These are phyloP conservation scores for Synergus japonicus DNA, from an alignment of 2,888 invertebrate species.

Conservation along the genomic window DNA sequence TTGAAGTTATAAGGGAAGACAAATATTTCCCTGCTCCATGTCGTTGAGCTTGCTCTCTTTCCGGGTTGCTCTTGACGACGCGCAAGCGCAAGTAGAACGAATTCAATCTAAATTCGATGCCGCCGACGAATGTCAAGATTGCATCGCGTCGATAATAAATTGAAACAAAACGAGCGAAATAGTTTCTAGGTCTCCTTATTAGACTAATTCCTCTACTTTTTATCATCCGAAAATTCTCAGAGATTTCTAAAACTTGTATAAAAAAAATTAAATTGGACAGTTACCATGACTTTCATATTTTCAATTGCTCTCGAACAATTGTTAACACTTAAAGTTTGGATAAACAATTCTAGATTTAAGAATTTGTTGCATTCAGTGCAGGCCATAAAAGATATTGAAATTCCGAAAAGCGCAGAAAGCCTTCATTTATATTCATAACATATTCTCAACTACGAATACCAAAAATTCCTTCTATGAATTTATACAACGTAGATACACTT, in stretches of 20 bases:
- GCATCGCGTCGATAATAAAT: constrained; percentile 57
- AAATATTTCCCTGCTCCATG: constrained; percentile 41
- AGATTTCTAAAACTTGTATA: too few species aligned
- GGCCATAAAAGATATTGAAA: neutral
- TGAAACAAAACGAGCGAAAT: constrained; percentile 55
- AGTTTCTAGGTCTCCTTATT: neutral
- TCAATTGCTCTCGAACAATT: too few species aligned
- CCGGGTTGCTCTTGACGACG: constrained; percentile 53
- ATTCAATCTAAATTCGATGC: constrained; percentile 60
- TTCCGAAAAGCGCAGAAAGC: neutral
- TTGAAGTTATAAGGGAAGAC: constrained; percentile 10
- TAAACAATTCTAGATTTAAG: too few species aligned
- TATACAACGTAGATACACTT: neutral
- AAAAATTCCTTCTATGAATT: neutral
- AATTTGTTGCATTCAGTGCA: neutral
- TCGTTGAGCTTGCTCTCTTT: constrained; percentile 17
- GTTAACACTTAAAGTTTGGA: neutral
- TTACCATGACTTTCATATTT: too few species aligned
- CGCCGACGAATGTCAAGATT: constrained; percentile 58
- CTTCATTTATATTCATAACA: neutral
- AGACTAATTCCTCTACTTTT: neutral
- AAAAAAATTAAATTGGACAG: too few species aligned
- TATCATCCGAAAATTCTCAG: too few species aligned
- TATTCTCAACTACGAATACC: neutral
- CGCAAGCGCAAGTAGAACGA: constrained; percentile 50